Percentiles rank a stretch among this genome's conserved stretches.
These are phyloP conservation scores for Venturia canescens DNA, from an alignment of 1,140 invertebrate genomes.

Conservation along the genomic window DNA sequence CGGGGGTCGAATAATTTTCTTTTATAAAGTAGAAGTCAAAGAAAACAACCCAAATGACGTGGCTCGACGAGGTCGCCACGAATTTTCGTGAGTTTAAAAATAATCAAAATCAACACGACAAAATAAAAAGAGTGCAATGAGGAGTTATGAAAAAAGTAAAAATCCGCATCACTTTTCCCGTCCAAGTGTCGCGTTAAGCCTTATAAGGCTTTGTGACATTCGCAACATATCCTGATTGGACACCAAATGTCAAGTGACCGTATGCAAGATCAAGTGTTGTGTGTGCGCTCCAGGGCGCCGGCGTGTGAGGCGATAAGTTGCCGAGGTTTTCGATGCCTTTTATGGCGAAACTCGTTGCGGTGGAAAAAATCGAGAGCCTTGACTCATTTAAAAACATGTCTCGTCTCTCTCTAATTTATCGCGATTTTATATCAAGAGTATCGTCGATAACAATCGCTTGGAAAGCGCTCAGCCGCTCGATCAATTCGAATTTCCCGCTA, in stretches of 20 bases:
- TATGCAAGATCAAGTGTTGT: constrained; percentile 2
- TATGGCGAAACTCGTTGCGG: constrained; percentile 23
- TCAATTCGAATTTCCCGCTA: not conserved
- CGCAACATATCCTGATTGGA: constrained; percentile 18
- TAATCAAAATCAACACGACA: no score
- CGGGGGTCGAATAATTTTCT: no score
- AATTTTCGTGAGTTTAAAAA: no score
- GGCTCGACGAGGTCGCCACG: no score
- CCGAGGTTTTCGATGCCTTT: constrained; percentile 17
- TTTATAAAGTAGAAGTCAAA: no score
- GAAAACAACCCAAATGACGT: no score
- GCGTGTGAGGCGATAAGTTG: constrained; percentile 2
- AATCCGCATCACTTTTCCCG: not conserved
- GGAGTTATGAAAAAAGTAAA: not conserved
- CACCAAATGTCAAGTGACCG: constrained; percentile 14
- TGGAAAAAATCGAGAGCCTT: constrained; percentile 7
- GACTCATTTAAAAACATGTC: constrained; percentile 23
- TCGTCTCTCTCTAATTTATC: constrained; percentile 4
- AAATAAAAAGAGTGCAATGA: no score
- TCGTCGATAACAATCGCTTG: not conserved
- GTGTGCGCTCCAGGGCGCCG: not conserved
- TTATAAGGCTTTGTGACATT: constrained; percentile 19
- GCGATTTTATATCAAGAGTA: not conserved
- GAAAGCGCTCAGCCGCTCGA: not conserved
- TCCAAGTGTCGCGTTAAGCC: not conserved